Conservation (phyloP, 2,113 vertebrate genomes). For the Suricata suricatta region DNA sequence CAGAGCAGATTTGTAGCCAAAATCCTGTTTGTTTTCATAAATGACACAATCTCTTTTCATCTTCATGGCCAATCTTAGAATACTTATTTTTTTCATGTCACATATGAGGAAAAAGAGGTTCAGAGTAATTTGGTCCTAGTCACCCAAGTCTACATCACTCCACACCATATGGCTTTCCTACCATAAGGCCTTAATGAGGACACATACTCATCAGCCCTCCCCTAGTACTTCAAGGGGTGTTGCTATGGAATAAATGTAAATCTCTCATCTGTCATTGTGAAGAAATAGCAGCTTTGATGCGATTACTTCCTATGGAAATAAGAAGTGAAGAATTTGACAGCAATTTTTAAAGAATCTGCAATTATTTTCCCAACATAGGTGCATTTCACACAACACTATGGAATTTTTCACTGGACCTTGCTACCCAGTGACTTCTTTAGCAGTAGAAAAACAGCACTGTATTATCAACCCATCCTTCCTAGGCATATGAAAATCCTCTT, state of each 20-base stretch:
- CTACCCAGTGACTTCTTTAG: not conserved
- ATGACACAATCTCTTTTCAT: not conserved
- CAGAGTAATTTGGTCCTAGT: not conserved
- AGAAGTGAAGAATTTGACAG: not conserved
- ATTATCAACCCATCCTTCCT: not conserved
- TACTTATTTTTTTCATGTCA: not conserved
- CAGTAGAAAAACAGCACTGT: not conserved
- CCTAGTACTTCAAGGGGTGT: not conserved
- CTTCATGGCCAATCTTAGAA: not conserved
- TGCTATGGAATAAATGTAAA: not conserved
- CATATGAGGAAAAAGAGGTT: not conserved
- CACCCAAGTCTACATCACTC: not conserved
- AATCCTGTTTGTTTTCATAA: not conserved
- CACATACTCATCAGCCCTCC: not conserved
- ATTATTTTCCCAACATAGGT: not conserved
- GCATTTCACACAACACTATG: not conserved
- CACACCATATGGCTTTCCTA: not conserved
- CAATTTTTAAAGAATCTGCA: not conserved
- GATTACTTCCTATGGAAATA: not conserved
- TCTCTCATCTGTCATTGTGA: not conserved
- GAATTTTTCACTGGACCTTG: not conserved
- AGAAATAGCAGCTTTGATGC: conserved; percentile 24
- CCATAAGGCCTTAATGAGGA: too few relatives aligned
- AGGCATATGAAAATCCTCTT: not conserved
- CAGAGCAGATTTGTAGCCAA: not conserved